phyloP scores from a whole-genome alignment of 2,797 vertebrate species.

The Morus bassanus region DNA sequence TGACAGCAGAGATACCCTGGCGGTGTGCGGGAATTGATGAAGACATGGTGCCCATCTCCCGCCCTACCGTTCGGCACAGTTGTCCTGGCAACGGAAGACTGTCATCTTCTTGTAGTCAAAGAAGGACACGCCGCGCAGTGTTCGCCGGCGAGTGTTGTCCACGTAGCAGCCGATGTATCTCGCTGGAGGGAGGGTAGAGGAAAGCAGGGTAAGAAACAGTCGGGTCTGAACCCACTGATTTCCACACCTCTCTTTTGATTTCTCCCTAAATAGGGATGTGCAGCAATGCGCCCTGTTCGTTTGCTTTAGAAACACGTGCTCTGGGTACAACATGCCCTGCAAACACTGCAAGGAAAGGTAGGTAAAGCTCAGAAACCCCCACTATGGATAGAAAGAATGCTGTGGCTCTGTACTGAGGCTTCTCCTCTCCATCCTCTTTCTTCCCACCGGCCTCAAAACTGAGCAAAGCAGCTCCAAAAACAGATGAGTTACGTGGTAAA shows the following conservation, averaged over 20 bases:
- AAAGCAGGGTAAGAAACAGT: neutral
- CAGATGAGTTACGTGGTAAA: neutral
- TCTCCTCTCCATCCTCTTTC: neutral
- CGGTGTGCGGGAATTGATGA: neutral
- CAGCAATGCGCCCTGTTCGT: fast-evolving
- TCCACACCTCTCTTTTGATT: neutral
- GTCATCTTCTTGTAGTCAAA: conserved; percentile 99
- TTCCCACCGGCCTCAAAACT: neutral
- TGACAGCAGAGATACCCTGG: neutral
- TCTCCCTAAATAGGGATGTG: neutral
- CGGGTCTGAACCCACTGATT: neutral
- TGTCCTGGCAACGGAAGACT: conserved; percentile 98
- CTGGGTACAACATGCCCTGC: neutral
- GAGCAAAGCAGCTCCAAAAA: neutral
- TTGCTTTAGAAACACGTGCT: neutral
- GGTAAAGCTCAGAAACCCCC: neutral
- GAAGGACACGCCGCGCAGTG: conserved; percentile 93
- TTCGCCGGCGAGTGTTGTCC: conserved; percentile 87
- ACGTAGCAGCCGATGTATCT: conserved; percentile 93
- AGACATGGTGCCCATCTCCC: neutral
- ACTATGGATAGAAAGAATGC: fast-evolving
- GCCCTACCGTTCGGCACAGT: conserved; percentile 95
- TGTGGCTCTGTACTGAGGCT: neutral
- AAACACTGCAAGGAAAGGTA: neutral
- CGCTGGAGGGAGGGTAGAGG: conserved; percentile 72